Conservation (phyloP, 2,113 vertebrate species). For the Globicephala melas region DNA sequence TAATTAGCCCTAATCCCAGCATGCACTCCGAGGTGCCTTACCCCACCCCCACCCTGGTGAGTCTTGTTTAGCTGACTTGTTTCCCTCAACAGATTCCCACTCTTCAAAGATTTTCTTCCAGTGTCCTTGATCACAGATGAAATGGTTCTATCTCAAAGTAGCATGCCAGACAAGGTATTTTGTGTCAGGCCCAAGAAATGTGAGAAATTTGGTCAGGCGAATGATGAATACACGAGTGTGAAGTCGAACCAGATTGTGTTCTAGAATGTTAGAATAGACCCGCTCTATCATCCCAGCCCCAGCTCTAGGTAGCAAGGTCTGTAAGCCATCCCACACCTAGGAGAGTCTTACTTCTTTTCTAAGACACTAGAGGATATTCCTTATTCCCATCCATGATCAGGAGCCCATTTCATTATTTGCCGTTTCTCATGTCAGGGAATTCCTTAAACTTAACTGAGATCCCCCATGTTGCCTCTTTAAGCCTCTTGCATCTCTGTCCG, state of each 20-base stretch:
- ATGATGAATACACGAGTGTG: neutral
- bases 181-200: neutral
- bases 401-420: neutral
- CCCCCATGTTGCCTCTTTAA: neutral
- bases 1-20: slow-evolving; percentile 82
- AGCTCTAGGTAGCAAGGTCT: neutral
- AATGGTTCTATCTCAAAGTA: slow-evolving; percentile 18
- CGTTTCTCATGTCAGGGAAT: neutral
- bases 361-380: neutral
- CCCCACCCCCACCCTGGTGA: slow-evolving; percentile 51
- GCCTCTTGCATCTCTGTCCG: neutral
- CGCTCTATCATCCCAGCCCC: neutral
- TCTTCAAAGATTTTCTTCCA: slow-evolving; percentile 51
- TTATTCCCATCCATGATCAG: neutral
- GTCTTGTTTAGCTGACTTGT: slow-evolving; percentile 49
- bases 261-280: neutral
- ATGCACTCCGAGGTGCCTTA: slow-evolving; percentile 54
- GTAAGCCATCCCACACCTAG: neutral
- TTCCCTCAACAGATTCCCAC: slow-evolving; percentile 45
- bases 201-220: slow-evolving; percentile 25
- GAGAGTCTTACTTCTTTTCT: neutral
- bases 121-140: slow-evolving; percentile 48
- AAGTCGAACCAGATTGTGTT: neutral
- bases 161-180: neutral
- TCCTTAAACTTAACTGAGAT: neutral